Percentiles rank a stretch among this genome's conserved stretches.
These are phyloP conservation scores for Peromyscus aztecus DNA, from an alignment of 2,797 vertebrate species.

Conservation along the genomic window DNA sequence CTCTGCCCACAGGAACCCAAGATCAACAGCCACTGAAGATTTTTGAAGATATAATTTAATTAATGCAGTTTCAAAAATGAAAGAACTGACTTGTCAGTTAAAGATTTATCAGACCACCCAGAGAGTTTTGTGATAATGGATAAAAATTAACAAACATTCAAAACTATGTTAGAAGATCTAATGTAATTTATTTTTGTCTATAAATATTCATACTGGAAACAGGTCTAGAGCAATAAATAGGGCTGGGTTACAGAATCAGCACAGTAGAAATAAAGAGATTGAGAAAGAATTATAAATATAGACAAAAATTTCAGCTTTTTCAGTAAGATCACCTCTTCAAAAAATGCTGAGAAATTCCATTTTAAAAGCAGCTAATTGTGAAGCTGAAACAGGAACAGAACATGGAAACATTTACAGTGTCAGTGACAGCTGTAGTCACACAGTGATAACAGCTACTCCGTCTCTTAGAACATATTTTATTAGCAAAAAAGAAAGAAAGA, in stretches of 20 bases:
- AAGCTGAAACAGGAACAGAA: not conserved
- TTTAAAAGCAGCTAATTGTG: slow-evolving; percentile 59
- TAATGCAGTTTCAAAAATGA: slow-evolving; percentile 41
- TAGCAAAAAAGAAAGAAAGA: slow-evolving; percentile 34
- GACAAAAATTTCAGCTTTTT: slow-evolving; percentile 62
- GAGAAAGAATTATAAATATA: slow-evolving; percentile 40
- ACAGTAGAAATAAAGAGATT: slow-evolving; percentile 50
- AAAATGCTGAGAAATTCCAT: slow-evolving; percentile 53
- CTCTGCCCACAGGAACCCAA: slow-evolving; percentile 29
- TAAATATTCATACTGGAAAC: slow-evolving; percentile 55
- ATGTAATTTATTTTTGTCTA: slow-evolving; percentile 66
- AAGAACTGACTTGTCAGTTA: slow-evolving; percentile 34
- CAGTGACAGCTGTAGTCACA: not conserved
- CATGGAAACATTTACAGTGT: slow-evolving; percentile 19
- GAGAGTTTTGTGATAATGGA: slow-evolving; percentile 27
- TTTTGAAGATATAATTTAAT: slow-evolving; percentile 49
- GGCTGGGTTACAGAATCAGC: slow-evolving; percentile 8
- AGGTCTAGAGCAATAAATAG: slow-evolving; percentile 59
- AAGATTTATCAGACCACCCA: slow-evolving; percentile 54
- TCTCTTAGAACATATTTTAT: slow-evolving; percentile 12
- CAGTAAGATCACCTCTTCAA: slow-evolving; percentile 56
- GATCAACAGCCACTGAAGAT: not conserved
- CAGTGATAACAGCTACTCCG: not conserved
- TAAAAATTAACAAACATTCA: slow-evolving; percentile 64
- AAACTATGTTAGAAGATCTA: slow-evolving; percentile 61